A percentile compares a stretch with the other conserved stretches of the same genome.
phyloP scores from a whole-genome alignment of 92 coral and sea anemone species.

The Parazoanthus swiftii region DNA sequence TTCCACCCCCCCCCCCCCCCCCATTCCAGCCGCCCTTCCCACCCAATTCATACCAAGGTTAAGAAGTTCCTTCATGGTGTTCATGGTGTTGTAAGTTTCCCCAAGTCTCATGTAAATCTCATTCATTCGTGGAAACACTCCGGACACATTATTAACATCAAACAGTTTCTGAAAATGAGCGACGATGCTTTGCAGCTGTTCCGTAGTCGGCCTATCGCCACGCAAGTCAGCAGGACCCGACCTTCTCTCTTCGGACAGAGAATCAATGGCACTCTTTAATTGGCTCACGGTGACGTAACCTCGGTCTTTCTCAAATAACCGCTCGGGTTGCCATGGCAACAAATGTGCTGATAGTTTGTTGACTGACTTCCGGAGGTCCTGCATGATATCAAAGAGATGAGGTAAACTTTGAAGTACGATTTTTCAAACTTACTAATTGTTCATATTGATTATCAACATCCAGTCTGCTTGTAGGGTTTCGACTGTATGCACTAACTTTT shows the following conservation, averaged over 20 bases:
- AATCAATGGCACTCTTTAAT: slow-evolving; percentile 64
- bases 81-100: slow-evolving; percentile 89
- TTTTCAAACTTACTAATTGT: neutral
- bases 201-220: slow-evolving; percentile 70
- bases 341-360: slow-evolving; percentile 64
- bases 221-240: slow-evolving; percentile 72
- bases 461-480: too few relatives aligned
- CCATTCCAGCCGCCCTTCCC: neutral
- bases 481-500: too few relatives aligned
- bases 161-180: slow-evolving; percentile 96
- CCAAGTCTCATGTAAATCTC: slow-evolving; percentile 93
- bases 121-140: slow-evolving; percentile 94
- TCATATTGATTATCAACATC: too few relatives aligned
- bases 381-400: neutral
- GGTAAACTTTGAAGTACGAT: neutral
- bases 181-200: slow-evolving; percentile 81
- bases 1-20: neutral
- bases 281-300: slow-evolving; percentile 58
- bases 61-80: slow-evolving; percentile 81
- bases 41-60: slow-evolving; percentile 66
- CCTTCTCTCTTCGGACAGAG: slow-evolving; percentile 67
- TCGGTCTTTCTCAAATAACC: slow-evolving; percentile 59
- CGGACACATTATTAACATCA: slow-evolving; percentile 78
- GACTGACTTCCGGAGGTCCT: slow-evolving; percentile 78
- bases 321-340: slow-evolving; percentile 88